Base-by-base conservation (phyloP, 2,797 vertebrate genomes). In the Clarias fuscus region DNA sequence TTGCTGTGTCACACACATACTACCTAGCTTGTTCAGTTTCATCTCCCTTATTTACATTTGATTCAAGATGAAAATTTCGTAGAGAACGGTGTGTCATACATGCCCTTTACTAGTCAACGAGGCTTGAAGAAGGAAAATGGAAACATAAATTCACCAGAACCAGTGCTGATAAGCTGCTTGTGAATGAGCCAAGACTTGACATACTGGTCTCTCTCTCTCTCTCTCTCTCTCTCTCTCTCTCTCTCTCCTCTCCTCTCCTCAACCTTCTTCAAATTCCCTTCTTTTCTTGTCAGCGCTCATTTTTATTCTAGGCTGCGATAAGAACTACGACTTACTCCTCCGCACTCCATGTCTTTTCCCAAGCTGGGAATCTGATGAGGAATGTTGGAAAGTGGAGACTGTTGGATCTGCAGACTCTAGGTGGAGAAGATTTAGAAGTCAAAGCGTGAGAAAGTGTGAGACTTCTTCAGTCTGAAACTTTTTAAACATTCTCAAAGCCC, bases 311-410 rank as follows among this genome's bases (percentile, higher is more conserved):
- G 81, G 79, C 78, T 89, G 84, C 53, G 30, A 20, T 71, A 80
- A 87, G 85, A 83, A 77, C 80, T 83, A 58, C 58, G 43, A 40
- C 67, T 20, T 64, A 68, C 24, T 43, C 76, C 30, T 40, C 37
- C 58, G 30, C 2, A 62, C 53, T n/a, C 43, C 20, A 59, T 24
- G 40, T 11, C 43, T n/a, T 40, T 77, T 73, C 24, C 76, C 24
- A 40, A 37, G 79, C 79, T 33, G 43, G 72, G 77, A 84, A 89
- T 88, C 72, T 7, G n/a, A 20, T 70, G 67, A 84, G 76, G 87
- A 90, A 88, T 89, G 85, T 59, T 30, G 58, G 78, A 92, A 92
- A 92, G 92, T 83, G 92, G 89, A 90, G 91, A 87, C 48, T 14
- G 71, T 56, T 56, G 53, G 6, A 48, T 77, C 68, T 56, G 85